These are phyloP conservation scores for Spodoptera picta DNA, from an alignment of 2,888 invertebrate genomes.

Conservation along the genomic window DNA sequence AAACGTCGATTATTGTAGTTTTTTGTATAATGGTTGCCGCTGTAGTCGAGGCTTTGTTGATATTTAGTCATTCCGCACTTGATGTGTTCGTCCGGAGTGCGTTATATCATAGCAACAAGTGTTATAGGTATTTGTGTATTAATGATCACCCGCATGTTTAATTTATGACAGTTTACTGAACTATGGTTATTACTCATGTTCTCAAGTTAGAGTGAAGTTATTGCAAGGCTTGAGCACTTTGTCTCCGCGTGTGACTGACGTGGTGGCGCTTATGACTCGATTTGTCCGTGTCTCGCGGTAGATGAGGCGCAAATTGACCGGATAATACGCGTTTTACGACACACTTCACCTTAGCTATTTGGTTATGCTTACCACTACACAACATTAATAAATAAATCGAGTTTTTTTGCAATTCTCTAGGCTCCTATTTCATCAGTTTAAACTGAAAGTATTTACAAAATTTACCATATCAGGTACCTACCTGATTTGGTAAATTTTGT, in stretches of 20 bases:
- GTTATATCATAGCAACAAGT: background rate
- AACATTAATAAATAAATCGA: too few relatives aligned
- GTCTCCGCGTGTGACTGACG: conserved; percentile 3
- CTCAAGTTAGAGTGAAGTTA: conserved; percentile 3
- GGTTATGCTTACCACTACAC: conserved; percentile 8
- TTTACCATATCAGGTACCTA: too few relatives aligned
- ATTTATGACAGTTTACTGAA: background rate
- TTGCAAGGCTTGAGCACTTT: conserved; percentile 4
- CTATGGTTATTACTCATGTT: conserved; percentile 14
- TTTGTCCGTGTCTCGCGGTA: conserved; percentile 21
- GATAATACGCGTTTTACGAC: conserved; percentile 23
- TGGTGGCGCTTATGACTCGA: conserved; percentile 15
- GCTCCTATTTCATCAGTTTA: too few relatives aligned
- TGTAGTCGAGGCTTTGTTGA: conserved; percentile 1
- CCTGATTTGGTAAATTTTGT: too few relatives aligned
- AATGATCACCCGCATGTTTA: background rate
- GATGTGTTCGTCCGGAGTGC: background rate
- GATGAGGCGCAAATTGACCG: conserved; percentile 18
- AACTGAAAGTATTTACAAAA: too few relatives aligned
- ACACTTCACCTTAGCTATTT: conserved; percentile 17
- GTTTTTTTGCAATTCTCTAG: too few relatives aligned
- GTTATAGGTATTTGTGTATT: background rate
- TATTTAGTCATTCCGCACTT: conserved; percentile 1
- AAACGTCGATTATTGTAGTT: conserved; percentile 29
- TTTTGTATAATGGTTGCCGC: conserved; percentile 11